Evolutionary conservation across 2,888 invertebrate genomes (phyloP), one percentile per base, ranked within the genome.

Genomic region (Catocala fraxini): DNA sequence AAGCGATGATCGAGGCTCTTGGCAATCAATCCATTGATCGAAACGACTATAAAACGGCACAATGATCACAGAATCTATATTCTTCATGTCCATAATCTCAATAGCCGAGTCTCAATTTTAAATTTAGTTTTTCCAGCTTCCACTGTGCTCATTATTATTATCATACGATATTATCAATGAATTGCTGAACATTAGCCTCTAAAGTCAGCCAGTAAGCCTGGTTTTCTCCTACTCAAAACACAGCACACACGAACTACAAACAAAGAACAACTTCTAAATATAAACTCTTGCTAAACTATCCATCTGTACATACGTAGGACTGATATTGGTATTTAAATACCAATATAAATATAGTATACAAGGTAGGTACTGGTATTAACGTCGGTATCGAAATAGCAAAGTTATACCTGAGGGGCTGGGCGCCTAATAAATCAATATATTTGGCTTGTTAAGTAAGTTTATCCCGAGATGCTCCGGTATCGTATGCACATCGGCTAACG

Each of bases 381-480:
- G 52, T 56, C 58, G 70, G 62, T 73, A 64, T 80, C 70, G 77
- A 75, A 78, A 71, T 77, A 76, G 68, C 68, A 53, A 75, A 77
- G 63, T 77, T 75, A 81, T 89, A 90, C 91, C 90, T 88, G 89
- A 70, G 82, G 87, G 84, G 86, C 73, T 80, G 80, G 82, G 80
- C 72, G 69, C 72, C 71, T 83, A 70, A 88, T 90, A 87, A 89
- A 91, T 90, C 92, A 90, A 92, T 91, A 92, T 89, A 87, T 84
- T 83, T 73, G 81, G 85, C 87, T 87, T 85, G 87, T 86, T 90
- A 87, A 89, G 84, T 84, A 88, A 91, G 83, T 90, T 91, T 88
- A 91, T 89, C 87, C 87, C 79, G 81, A 89, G 89, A 88, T 85
- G 82, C 79, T 80, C 69, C 76, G 77, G 77, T 82, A 82, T 81